Evolutionary conservation across 2,113 vertebrate species (phyloP), one percentile per base, ranked within the genome.

Genomic region (Apteryx owenii): DNA sequence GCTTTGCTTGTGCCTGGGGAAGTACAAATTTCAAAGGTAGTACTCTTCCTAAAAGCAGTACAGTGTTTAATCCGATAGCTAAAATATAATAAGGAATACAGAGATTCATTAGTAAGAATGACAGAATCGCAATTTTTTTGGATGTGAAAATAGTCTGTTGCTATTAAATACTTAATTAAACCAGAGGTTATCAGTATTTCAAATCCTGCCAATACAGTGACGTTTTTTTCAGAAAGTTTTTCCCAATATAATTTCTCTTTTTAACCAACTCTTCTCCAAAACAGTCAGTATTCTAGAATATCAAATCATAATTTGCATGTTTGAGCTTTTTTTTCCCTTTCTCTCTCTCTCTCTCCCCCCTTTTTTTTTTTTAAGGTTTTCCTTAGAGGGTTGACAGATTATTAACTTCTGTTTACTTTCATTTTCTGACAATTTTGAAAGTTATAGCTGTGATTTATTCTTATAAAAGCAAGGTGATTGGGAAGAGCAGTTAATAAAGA

Each of bases 71-170:
- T 33, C 3, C 2, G 33, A 20, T 40, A 58, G 22, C 58, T 83
- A 28, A 70, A 83, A 50, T 65, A 10, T 1, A 1, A 5, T 44
- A 44, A 76, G n/a, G 73, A 75, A 36, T 42, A 19, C 10, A 51
- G 54, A 51, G 15, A 12, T 25, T 50, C 23, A 20, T 33, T 53
- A 68, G 31, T 78, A 42, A 62, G 31, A 89, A 33, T 0, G 3
- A 7, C 9, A 40, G 38, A 17, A 46, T 87, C 0, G 0, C 7
- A 0, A 1, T 4, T 31, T 82, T 82, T 38, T 53, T 1, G 42
- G 6, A 51, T 40, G 4, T 46, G 40, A 46, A 28, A 26, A 5
- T 72, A n/a, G 15, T 56, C 3, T 75, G 0, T 85, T 88, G 12
- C 78, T 51, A 28, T 64, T 71, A 51, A 87, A 44, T 72, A 28